A percentile compares a stretch with the other conserved stretches of the same genome.
These are phyloP conservation scores for Nephrotoma flavescens DNA, from an alignment of 2,888 invertebrate species.

Conservation along the genomic window DNA sequence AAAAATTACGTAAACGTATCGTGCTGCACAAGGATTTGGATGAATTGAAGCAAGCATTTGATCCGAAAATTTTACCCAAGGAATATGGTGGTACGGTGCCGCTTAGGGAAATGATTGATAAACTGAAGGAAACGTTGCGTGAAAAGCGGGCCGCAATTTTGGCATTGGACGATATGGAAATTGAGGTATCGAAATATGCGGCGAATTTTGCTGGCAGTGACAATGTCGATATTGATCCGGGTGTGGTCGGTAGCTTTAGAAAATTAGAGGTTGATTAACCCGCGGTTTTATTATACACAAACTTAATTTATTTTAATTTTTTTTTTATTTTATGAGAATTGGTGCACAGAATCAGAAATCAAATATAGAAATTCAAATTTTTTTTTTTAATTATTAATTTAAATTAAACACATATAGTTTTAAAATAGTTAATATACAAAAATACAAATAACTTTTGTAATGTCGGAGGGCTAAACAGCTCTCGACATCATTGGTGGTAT, in stretches of 20 bases:
- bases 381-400: background rate
- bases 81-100: slow-evolving; percentile 82
- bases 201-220: slow-evolving; percentile 40
- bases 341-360: background rate
- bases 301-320: slow-evolving; percentile 5
- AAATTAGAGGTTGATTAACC: slow-evolving; percentile 66
- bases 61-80: slow-evolving; percentile 63
- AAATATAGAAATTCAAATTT: background rate
- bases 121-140: slow-evolving; percentile 48
- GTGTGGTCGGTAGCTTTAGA: slow-evolving; percentile 69
- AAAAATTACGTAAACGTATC: slow-evolving; percentile 68
- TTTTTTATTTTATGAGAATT: background rate
- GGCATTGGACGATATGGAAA: slow-evolving; percentile 59
- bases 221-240: slow-evolving; percentile 53
- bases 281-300: background rate
- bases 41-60: slow-evolving; percentile 54
- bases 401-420: background rate
- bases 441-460: background rate
- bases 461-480: background rate
- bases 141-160: slow-evolving; percentile 49
- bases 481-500: background rate
- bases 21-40: slow-evolving; percentile 62
- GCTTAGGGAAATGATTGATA: slow-evolving; percentile 64
- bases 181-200: slow-evolving; percentile 43
- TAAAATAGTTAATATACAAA: background rate